Conservation (phyloP, 2,888 invertebrate genomes). For the Ectemnius lituratus region DNA sequence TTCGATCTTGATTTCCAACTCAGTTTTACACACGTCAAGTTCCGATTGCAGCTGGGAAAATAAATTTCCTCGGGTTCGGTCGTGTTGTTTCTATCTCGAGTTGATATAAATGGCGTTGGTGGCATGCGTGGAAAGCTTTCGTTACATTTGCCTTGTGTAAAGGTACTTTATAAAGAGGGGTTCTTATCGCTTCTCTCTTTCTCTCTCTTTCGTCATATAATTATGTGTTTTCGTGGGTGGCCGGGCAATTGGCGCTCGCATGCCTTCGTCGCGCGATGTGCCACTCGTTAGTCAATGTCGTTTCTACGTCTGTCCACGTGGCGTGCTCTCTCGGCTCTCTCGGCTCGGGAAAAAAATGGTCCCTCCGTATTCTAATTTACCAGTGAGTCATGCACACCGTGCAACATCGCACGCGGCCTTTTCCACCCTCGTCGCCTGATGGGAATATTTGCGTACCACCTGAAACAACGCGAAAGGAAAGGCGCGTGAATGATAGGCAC, state of each 20-base stretch:
- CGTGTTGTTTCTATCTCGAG: too few relatives aligned
- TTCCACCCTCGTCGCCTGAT: conserved; percentile 10
- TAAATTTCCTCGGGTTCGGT: too few relatives aligned
- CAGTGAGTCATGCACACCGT: conserved; percentile 47
- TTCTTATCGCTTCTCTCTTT: background rate
- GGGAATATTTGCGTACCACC: conserved; percentile 55
- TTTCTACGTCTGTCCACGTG: conserved; percentile 22
- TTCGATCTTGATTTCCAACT: too few relatives aligned
- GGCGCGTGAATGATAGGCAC: conserved; percentile 52
- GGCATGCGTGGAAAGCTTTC: too few relatives aligned
- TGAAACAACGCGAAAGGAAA: conserved; percentile 39
- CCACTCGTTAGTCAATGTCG: conserved; percentile 53
- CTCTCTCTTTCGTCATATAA: background rate
- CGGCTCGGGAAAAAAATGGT: conserved; percentile 19
- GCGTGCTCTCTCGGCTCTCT: conserved; percentile 22
- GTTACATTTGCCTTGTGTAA: too few relatives aligned
- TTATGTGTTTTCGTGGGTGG: conserved; percentile 7
- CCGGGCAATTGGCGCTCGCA: conserved; percentile 1
- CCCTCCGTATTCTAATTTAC: conserved; percentile 53
- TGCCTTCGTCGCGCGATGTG: conserved; percentile 21
- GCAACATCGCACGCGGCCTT: conserved; percentile 40
- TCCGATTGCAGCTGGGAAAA: too few relatives aligned
- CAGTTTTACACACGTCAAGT: too few relatives aligned
- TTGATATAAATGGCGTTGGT: too few relatives aligned
- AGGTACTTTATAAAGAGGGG: background rate